A percentile compares a stretch with the other conserved stretches of the same genome.
Conservation (phyloP, 2,797 vertebrate species). For the Notolepis coatsorum region DNA sequence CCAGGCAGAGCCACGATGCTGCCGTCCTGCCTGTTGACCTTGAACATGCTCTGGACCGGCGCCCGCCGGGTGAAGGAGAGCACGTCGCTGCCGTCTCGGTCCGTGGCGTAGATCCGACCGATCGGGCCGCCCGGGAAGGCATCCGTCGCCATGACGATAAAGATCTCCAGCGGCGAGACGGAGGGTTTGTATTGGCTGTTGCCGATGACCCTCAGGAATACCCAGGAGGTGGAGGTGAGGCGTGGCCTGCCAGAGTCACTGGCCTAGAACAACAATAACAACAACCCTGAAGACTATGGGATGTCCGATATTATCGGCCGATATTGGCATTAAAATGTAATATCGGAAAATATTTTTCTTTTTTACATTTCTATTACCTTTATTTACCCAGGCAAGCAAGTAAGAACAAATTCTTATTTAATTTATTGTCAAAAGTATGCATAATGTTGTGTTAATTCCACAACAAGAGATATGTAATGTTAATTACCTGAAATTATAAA, state of each 20-base stretch:
- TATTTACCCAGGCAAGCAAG: too few relatives aligned
- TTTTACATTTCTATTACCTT: too few relatives aligned
- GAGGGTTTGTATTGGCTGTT: conserved; percentile 93
- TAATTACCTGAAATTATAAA: too few relatives aligned
- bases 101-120: conserved; percentile 92
- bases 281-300: too few relatives aligned
- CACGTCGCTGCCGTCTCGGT: conserved; percentile 92
- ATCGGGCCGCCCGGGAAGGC: conserved; percentile 94
- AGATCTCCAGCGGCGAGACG: conserved; percentile 92
- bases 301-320: too few relatives aligned
- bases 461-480: too few relatives aligned
- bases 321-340: too few relatives aligned
- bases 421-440: too few relatives aligned
- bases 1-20: conserved; percentile 92
- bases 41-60: conserved; percentile 87
- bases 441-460: too few relatives aligned
- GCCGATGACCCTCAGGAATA: conserved; percentile 92
- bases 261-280: conserved; percentile 75
- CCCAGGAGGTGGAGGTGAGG: conserved; percentile 86
- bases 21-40: conserved; percentile 91
- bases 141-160: conserved; percentile 92
- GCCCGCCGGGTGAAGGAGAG: conserved; percentile 90
- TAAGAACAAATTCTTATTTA: too few relatives aligned
- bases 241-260: conserved; percentile 92
- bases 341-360: too few relatives aligned